phyloP scores from a whole-genome alignment of 2,888 invertebrate species.

The Monoplex corrugatus region DNA sequence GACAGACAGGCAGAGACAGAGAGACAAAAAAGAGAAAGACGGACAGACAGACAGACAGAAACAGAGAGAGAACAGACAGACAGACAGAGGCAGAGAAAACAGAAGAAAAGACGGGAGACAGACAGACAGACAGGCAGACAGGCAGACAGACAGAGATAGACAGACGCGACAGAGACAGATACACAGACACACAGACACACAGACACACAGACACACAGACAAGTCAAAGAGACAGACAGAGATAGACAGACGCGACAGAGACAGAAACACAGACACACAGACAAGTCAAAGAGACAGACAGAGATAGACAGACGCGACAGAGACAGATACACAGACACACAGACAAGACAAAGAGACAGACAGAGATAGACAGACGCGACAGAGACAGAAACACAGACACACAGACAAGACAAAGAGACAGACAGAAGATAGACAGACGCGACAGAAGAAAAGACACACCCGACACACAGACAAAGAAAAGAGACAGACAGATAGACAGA shows the following conservation, averaged over 20 bases:
- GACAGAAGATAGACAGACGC: not conserved
- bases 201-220: conserved; percentile 33
- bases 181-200: not conserved
- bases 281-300: conserved; percentile 35
- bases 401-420: not conserved
- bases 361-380: conserved; percentile 43
- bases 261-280: not conserved
- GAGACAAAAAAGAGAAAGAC: no score
- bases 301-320: conserved; percentile 18
- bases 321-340: not conserved
- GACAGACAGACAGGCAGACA: no score
- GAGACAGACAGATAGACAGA: no score
- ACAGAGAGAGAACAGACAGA: no score
- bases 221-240: conserved; percentile 31
- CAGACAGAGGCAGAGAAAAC: no score
- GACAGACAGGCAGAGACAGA: no score
- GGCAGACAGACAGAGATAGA: no score
- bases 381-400: conserved; percentile 29
- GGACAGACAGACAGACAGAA: no score
- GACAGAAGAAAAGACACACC: no score
- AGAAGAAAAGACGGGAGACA: no score
- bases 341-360: conserved; percentile 48
- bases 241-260: not conserved
- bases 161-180: not conserved
- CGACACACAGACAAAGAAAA: no score